phyloP scores from a whole-genome alignment of 2,888 invertebrate species.

The Parascotia fuliginaria region DNA sequence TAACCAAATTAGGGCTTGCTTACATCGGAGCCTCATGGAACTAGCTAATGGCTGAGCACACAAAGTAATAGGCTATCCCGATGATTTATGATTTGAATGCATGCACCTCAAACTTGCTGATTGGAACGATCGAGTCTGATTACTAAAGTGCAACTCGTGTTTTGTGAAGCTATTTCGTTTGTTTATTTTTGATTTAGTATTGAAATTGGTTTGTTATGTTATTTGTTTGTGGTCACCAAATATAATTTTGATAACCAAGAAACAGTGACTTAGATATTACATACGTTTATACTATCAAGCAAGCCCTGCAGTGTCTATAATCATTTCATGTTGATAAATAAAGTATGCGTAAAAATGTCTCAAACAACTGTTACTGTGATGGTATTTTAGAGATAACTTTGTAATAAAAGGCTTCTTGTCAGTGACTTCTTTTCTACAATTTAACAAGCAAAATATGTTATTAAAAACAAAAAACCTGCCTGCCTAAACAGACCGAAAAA shows the following conservation, averaged over 20 bases:
- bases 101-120: conserved; percentile 56
- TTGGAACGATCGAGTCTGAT: conserved; percentile 51
- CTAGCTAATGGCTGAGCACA: conserved; percentile 68
- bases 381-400: too few relatives aligned
- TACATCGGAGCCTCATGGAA: conserved; percentile 39
- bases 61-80: conserved; percentile 70
- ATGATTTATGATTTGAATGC: conserved; percentile 75
- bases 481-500: too few relatives aligned
- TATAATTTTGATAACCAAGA: neutral
- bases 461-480: too few relatives aligned
- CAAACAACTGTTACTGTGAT: too few relatives aligned
- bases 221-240: neutral
- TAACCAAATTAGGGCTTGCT: conserved; percentile 44
- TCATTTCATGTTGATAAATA: too few relatives aligned
- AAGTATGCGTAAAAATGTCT: too few relatives aligned
- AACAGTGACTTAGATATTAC: too few relatives aligned
- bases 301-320: too few relatives aligned
- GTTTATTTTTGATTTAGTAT: neutral
- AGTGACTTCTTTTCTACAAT: too few relatives aligned
- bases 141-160: conserved; percentile 33
- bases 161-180: conserved; percentile 21
- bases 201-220: neutral
- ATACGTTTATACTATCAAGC: too few relatives aligned
- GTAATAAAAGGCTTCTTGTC: too few relatives aligned
- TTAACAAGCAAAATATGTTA: too few relatives aligned